Evolutionary conservation across 2,888 invertebrate species (phyloP), one percentile per base, ranked within the genome.

Genomic region (Oligia latruncula): DNA sequence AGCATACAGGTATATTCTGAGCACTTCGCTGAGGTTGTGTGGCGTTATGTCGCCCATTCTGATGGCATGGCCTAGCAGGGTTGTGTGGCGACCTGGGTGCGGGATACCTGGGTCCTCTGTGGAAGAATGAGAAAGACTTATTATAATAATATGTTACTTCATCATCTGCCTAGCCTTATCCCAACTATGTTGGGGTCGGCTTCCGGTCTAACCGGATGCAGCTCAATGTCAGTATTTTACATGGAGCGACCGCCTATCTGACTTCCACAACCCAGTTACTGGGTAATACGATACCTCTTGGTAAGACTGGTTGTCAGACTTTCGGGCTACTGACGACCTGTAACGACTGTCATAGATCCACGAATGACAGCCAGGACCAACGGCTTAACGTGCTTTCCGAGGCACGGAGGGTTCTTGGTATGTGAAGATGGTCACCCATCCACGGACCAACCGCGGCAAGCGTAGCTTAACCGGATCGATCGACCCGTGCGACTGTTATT

Each of bases 31-130:
- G 35, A 99, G 97, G 93, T 99, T 99, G 43, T 98, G 98, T 80
- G 99, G 98, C 0, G 99, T 99, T 74, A 99, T 98, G 92, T 99
- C 99, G 80, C 99, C 99, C 84, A 99, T 98, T 4, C 98, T 97
- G 72, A 99, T 97, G 84, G 99, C 99, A 95, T 99, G 99, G 0
- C 99, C 99, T 5, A 99, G 97, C 13, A 98, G 97, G 0, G 99
- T 99, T 0, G 99, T 98, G 92, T 99, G 99, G 0, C 99, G 97
- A 0, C 98, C 98, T 0, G 99, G 98, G 95, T 99, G 98, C 0
- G 99, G 98, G 82, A 99, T 98, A 0, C 99, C 99, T 4, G 98
- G 99, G 97, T 99, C 99, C 95, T 99, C 99, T 94, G 94, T 23
- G 8, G 15, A 77, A 13, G 2, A 72, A 62, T 2, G 29, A 62